phyloP scores from a whole-genome alignment of 2,113 vertebrate genomes.

The Gopherus flavomarginatus region DNA sequence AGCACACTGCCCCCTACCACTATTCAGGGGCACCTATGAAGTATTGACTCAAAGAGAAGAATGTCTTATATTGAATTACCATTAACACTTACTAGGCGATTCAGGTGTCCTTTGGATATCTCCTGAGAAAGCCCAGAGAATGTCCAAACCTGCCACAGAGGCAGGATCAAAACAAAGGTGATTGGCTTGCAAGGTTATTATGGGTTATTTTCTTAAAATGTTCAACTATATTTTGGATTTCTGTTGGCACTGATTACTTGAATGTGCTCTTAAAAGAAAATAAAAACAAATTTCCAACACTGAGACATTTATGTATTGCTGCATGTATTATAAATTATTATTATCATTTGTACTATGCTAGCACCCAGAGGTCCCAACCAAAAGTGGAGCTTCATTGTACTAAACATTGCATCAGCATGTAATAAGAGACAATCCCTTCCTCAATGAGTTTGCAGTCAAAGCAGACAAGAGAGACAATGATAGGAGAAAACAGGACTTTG shows the following conservation, averaged over 20 bases:
- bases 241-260: not conserved
- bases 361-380: constrained; percentile 1
- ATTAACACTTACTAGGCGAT: not conserved
- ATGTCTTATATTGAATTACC: not conserved
- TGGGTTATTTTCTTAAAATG: constrained; percentile 47
- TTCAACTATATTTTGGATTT: constrained; percentile 28
- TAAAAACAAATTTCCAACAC: constrained; percentile 13
- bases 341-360: not conserved
- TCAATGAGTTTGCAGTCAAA: not conserved
- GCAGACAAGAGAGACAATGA: not conserved
- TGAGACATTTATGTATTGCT: not conserved
- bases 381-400: not conserved
- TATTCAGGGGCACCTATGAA: not conserved
- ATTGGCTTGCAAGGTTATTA: constrained; percentile 19
- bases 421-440: not conserved
- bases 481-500: not conserved
- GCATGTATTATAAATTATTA: constrained; percentile 22
- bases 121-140: not conserved
- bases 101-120: not conserved
- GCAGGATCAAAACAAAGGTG: constrained; percentile 18
- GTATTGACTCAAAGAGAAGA: not conserved
- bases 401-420: accelerated
- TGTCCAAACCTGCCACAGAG: not conserved
- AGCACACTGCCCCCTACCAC: not conserved
- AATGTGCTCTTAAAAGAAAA: constrained; percentile 43